Evolutionary conservation across 2,113 vertebrate genomes (phyloP).

Genomic region (Numenius arquata): DNA sequence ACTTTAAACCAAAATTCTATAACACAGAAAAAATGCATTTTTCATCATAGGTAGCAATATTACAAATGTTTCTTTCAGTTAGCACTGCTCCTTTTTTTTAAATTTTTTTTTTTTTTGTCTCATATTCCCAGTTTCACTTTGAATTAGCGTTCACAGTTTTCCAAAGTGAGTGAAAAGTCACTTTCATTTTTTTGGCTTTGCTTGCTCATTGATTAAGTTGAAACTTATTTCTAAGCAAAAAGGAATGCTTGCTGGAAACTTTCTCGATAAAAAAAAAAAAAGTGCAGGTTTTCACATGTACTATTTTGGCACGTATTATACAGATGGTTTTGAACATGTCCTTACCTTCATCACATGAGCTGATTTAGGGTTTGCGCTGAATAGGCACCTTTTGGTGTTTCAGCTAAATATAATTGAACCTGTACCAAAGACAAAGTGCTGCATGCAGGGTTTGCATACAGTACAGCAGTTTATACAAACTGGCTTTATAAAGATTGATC

Average conservation of each 20-base stretch:
- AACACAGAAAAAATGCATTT: not conserved
- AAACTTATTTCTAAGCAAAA: conserved; percentile 18
- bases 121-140: not conserved
- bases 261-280: not conserved
- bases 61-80: not conserved
- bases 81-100: too few species aligned
- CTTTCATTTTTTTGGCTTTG: not conserved
- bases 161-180: not conserved
- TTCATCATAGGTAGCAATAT: not conserved
- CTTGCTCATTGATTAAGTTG: conserved; percentile 43
- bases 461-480: conserved; percentile 22
- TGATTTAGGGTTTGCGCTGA: conserved; percentile 21
- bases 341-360: not conserved
- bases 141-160: not conserved
- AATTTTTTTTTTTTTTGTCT: not conserved
- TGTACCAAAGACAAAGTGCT: not conserved
- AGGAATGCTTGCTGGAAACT: conserved; percentile 27
- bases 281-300: not conserved
- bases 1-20: not conserved
- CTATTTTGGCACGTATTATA: conserved; percentile 1
- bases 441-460: not conserved
- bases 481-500: conserved; percentile 37
- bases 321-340: not conserved
- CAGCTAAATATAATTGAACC: conserved; percentile 31
- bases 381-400: not conserved